Evolutionary conservation across 2,113 vertebrate species (phyloP), one percentile per base, ranked within the genome.

Genomic region (Leptocoma aspasia): DNA sequence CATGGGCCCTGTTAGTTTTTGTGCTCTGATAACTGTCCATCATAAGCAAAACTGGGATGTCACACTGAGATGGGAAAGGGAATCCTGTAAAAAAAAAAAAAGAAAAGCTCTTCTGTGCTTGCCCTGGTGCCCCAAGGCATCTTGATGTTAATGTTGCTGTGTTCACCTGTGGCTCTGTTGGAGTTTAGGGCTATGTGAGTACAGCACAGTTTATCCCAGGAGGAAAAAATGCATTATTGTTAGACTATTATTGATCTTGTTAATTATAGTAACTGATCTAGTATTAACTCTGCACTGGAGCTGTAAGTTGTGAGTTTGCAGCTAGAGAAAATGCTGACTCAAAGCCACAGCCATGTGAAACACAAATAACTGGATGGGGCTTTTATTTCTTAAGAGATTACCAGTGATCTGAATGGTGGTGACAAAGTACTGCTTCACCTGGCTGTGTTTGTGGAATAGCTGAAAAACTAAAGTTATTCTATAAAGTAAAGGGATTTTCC

Each of bases 201-300:
- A 24, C 45, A 77, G 50, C 30, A 59, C 6, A 17, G 18, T 26
- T 64, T 64, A 59, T 71, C 61, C 37, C 24, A 63, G 28, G 27
- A 79, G 61, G 37, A 54, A 81, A 61, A 53, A 84, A 84, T 60
- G 35, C 26, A 27, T 90, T 83, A 50, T 54, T 53, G 26, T 68
- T 90, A 75, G 81, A n/a, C 45, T 78, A 4, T 39, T 92, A 94
- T 94, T 75, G 94, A 93, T 87, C 71, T 57, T 61, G 42, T 77
- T 79, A 85, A 89, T 97, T 95, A 60, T 6, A 69, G 73, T 73
- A 93, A 91, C 86, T 70, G 90, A 92, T 96, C 75, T 27, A 28
- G 15, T 18, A 37, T 71, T 87, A 87, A 54, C 42, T 59, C 92
- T 82, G 63, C 41, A 47, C 15, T 26, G 30, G 45, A 88, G 24